Conservation (phyloP, 1,140 invertebrate genomes). For the Orius laevigatus region DNA sequence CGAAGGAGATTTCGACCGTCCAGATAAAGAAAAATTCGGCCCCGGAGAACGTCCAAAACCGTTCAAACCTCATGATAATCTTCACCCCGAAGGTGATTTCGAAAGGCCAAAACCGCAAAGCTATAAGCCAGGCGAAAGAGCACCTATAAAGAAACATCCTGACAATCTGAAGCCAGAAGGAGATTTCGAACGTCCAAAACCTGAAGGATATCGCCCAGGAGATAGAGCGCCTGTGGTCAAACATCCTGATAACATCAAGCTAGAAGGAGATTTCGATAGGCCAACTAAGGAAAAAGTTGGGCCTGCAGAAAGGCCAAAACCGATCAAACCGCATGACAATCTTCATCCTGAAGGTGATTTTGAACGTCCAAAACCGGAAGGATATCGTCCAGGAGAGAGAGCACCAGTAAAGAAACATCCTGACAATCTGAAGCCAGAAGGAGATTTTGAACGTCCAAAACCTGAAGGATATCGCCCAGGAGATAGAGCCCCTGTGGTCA, state of each 20-base stretch:
- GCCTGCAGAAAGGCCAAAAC: conserved; percentile 20
- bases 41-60: conserved; percentile 24
- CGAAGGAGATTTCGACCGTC: conserved; percentile 27
- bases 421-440: conserved; percentile 40
- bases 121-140: conserved; percentile 25
- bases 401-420: conserved; percentile 27
- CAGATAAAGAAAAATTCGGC: not conserved
- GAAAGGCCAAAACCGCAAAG: conserved; percentile 23
- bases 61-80: conserved; percentile 37
- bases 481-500: conserved; percentile 25
- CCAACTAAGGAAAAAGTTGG: conserved; percentile 25
- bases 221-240: conserved; percentile 22
- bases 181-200: conserved; percentile 30
- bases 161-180: conserved; percentile 45
- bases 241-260: conserved; percentile 37
- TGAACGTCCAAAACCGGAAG: conserved; percentile 21
- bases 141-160: conserved; percentile 30
- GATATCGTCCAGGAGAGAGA: conserved; percentile 30
- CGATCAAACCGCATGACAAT: conserved; percentile 29
- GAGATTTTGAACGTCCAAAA: conserved; percentile 30
- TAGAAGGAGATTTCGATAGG: conserved; percentile 26
- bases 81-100: conserved; percentile 38
- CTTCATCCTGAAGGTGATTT: conserved; percentile 30
- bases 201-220: conserved; percentile 33
- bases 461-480: conserved; percentile 25